Evolutionary conservation across 2,113 vertebrate genomes (phyloP).

Genomic region (Sylvietta virens): DNA sequence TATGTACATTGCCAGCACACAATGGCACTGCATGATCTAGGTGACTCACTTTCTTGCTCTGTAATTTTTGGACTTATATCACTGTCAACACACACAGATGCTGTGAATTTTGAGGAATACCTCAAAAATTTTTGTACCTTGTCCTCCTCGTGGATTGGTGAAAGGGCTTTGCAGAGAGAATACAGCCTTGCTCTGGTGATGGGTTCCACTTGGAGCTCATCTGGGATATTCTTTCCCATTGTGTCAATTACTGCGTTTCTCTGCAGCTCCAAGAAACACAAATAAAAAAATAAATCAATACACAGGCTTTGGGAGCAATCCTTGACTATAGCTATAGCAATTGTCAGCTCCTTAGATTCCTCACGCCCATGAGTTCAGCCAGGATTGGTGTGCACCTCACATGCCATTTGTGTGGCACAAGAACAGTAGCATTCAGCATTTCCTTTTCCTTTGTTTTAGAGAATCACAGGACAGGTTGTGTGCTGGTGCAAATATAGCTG

Average conservation of each 20-base stretch:
- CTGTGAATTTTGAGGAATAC: not conserved
- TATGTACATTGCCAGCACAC: not conserved
- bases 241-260: not conserved
- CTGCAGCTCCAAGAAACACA: not conserved
- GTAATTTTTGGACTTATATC: not conserved
- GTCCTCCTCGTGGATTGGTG: not conserved
- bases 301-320: not conserved
- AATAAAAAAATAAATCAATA: not conserved
- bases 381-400: not conserved
- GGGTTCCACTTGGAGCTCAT: not conserved
- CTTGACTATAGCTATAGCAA: not conserved
- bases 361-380: not conserved
- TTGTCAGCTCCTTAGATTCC: not conserved
- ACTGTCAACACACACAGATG: not conserved
- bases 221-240: not conserved
- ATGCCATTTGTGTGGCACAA: not conserved
- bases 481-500: slow-evolving; percentile 8
- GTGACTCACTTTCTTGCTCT: not conserved
- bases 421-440: slow-evolving; percentile 7
- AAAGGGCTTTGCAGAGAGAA: not conserved
- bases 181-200: not conserved
- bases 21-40: not conserved
- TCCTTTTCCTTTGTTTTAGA: slow-evolving; percentile 38
- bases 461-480: not conserved
- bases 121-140: too few relatives aligned